Evolutionary conservation across 2,888 invertebrate species (phyloP).

Genomic region (Eupithecia tripunctaria): DNA sequence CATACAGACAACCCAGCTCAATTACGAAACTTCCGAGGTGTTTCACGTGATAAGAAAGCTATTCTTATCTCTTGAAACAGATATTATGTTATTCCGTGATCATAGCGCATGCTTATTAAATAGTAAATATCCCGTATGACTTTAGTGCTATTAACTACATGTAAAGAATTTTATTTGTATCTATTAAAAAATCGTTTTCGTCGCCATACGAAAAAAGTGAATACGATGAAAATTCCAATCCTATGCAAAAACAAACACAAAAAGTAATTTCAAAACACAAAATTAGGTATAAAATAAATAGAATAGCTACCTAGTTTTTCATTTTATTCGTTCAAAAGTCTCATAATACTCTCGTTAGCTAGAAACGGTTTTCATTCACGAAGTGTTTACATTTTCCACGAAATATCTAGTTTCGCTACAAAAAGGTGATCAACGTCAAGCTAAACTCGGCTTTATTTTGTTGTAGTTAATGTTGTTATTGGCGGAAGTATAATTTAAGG

Average conservation of each 20-base stretch:
- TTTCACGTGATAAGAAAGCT: too few species aligned
- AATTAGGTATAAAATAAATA: background rate
- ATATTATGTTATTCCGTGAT: too few species aligned
- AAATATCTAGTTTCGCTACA: background rate
- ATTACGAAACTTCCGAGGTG: too few species aligned
- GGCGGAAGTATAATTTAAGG: background rate
- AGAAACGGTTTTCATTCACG: slow-evolving; percentile 2
- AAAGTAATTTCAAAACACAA: background rate
- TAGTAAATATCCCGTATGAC: too few species aligned
- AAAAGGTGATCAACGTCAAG: background rate
- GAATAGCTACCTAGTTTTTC: background rate
- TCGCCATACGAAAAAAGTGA: background rate
- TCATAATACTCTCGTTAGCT: slow-evolving; percentile 6
- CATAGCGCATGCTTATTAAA: too few species aligned
- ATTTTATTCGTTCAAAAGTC: background rate
- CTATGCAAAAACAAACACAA: background rate
- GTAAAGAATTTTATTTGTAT: too few species aligned
- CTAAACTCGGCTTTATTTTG: slow-evolving; percentile 2
- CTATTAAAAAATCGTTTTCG: too few species aligned
- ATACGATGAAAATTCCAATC: background rate
- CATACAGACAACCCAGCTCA: too few species aligned
- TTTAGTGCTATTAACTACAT: too few species aligned
- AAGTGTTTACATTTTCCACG: slow-evolving; percentile 6
- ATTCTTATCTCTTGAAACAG: too few species aligned
- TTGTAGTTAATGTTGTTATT: background rate